Percentiles rank a stretch among this genome's conserved stretches.
Evolutionary conservation across 2,113 vertebrate genomes (phyloP).

Genomic region (Pelobates fuscus): DNA sequence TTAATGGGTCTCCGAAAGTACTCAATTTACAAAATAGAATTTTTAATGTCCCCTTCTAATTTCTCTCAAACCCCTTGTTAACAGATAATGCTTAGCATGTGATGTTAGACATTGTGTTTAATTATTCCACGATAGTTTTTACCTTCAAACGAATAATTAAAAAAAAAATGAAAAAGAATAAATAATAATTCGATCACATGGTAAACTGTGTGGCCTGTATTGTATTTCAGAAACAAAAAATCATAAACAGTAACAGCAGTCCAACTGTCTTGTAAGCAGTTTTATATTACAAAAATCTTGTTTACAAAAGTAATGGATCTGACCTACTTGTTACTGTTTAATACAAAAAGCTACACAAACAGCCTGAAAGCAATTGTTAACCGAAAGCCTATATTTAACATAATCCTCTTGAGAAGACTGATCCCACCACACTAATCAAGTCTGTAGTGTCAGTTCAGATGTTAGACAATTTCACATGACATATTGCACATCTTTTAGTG

Average conservation of each 20-base stretch:
- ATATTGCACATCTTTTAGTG: conserved; percentile 57
- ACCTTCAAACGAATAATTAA: no score
- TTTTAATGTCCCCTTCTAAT: no score
- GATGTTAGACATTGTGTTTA: no score
- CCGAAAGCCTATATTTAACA: conserved; percentile 57
- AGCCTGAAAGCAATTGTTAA: conserved; percentile 57
- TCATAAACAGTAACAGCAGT: background rate
- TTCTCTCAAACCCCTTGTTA: no score
- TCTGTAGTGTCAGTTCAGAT: conserved; percentile 54
- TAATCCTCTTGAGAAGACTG: conserved; percentile 58
- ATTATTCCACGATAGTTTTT: no score
- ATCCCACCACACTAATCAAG: conserved; percentile 57
- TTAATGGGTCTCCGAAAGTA: no score
- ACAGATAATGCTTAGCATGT: no score
- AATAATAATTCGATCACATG: no score
- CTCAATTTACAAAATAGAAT: no score
- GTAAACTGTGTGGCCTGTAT: no score
- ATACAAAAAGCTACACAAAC: conserved; percentile 52
- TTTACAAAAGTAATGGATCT: conserved; percentile 47
- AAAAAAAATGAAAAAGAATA: no score
- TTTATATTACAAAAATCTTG: conserved; percentile 13
- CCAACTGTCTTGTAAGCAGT: background rate
- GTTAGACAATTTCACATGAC: conserved; percentile 60
- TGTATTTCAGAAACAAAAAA: background rate
- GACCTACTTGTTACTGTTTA: conserved; percentile 51